A percentile compares a stretch with the other conserved stretches of the same genome.
Conservation (phyloP, 1,140 invertebrate genomes). For the Macrobrachium rosenbergii region DNA sequence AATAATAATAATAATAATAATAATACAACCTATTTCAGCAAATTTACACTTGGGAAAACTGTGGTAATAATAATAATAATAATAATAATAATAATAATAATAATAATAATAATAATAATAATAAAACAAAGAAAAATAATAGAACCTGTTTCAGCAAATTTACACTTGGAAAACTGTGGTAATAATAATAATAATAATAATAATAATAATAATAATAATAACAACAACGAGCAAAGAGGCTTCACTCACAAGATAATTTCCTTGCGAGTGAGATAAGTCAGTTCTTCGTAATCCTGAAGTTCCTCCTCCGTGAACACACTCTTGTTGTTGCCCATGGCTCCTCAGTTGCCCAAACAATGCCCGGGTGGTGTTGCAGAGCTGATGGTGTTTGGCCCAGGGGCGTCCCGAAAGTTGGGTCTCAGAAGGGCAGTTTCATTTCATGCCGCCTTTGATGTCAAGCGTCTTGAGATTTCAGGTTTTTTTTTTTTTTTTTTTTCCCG, state of each 20-base stretch:
- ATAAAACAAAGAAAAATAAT: neutral
- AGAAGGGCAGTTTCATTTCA: no score
- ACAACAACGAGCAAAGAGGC: no score
- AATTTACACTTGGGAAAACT: no score
- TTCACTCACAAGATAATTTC: slow-evolving; percentile 87
- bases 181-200: no score
- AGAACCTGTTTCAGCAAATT: no score
- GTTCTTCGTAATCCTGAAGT: slow-evolving; percentile 89
- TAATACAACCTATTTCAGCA: no score
- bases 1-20: no score
- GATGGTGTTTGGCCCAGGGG: neutral
- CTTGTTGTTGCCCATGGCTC: slow-evolving; percentile 35
- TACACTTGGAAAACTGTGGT: no score
- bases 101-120: neutral
- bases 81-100: slow-evolving; percentile 3
- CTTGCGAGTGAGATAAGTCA: slow-evolving; percentile 91
- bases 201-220: no score
- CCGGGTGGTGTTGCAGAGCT: neutral
- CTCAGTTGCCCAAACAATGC: neutral
- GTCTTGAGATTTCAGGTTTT: no score
- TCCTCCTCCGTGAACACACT: slow-evolving; percentile 81
- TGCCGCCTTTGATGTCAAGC: no score
- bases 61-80: neutral
- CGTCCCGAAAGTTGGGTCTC: neutral
- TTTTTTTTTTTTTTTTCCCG: no score